These are phyloP conservation scores for Dysidea cf. avara DNA, from an alignment of 37 sponge, comb jelly and placozoan species.

Conservation along the genomic window DNA sequence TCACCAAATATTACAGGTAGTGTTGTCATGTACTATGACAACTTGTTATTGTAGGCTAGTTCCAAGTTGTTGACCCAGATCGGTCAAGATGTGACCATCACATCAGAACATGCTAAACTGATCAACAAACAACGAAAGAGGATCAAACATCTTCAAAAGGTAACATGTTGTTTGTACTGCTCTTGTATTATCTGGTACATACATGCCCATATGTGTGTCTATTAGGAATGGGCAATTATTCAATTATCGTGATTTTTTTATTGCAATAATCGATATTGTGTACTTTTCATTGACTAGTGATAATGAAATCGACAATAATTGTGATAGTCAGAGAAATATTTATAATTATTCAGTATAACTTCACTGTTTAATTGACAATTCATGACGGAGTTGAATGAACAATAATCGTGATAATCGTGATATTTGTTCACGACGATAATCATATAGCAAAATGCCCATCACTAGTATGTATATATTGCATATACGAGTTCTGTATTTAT, in stretches of 20 bases:
- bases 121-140: constrained; percentile 59
- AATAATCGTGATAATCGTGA: too few species aligned
- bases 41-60: constrained; percentile 35
- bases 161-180: constrained; percentile 10
- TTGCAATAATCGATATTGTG: neutral
- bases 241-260: neutral
- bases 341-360: neutral
- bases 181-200: neutral
- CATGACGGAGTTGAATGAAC: too few species aligned
- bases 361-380: too few species aligned
- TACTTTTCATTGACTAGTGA: too few species aligned
- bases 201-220: neutral
- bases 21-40: neutral
- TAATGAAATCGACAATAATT: neutral
- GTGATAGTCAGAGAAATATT: neutral
- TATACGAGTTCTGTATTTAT: too few species aligned
- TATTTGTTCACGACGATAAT: too few species aligned
- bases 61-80: constrained; percentile 70
- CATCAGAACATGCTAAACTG: constrained; percentile 70
- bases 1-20: neutral
- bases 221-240: neutral
- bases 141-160: constrained; percentile 76
- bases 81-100: constrained; percentile 88
- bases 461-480: too few species aligned
- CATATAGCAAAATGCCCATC: too few species aligned